A percentile compares a stretch with the other conserved stretches of the same genome.
phyloP scores from a whole-genome alignment of 2,888 invertebrate species.

The Carpatolechia fugitivella region DNA sequence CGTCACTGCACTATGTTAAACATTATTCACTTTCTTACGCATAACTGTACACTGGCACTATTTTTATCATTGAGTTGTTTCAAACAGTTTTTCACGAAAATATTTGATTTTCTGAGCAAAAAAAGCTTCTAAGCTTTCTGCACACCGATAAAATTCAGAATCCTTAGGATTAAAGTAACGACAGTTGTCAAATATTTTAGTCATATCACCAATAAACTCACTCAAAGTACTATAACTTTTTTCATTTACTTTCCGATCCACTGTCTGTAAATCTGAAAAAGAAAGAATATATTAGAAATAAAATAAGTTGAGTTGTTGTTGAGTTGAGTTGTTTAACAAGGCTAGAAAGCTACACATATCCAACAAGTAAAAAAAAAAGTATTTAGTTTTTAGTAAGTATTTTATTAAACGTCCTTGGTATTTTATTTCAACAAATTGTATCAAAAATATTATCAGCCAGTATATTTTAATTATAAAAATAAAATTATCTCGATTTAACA shows the following conservation, averaged over 20 bases:
- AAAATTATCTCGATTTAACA: no score
- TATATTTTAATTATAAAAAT: no score
- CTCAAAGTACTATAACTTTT: conserved; percentile 91
- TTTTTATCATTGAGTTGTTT: conserved; percentile 75
- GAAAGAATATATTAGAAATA: neutral
- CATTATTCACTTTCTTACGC: conserved; percentile 27
- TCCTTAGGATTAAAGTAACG: conserved; percentile 97
- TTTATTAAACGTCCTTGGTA: no score
- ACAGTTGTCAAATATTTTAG: conserved; percentile 99
- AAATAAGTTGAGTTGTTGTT: no score
- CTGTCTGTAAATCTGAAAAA: conserved; percentile 92
- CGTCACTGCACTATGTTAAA: neutral
- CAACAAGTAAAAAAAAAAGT: no score
- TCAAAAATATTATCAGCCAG: no score
- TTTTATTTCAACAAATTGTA: no score
- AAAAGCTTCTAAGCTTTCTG: conserved; percentile 95
- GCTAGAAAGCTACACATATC: no score
- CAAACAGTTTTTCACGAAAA: conserved; percentile 90
- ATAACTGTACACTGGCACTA: conserved; percentile 56
- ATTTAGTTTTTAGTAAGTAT: no score
- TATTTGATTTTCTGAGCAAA: conserved; percentile 96
- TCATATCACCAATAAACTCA: conserved; percentile 98
- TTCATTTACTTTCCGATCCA: conserved; percentile 91
- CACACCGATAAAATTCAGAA: conserved; percentile 97
- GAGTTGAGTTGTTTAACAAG: no score